Base-by-base conservation (phyloP, 2,113 vertebrate species). In the Oreocharis arfaki region DNA sequence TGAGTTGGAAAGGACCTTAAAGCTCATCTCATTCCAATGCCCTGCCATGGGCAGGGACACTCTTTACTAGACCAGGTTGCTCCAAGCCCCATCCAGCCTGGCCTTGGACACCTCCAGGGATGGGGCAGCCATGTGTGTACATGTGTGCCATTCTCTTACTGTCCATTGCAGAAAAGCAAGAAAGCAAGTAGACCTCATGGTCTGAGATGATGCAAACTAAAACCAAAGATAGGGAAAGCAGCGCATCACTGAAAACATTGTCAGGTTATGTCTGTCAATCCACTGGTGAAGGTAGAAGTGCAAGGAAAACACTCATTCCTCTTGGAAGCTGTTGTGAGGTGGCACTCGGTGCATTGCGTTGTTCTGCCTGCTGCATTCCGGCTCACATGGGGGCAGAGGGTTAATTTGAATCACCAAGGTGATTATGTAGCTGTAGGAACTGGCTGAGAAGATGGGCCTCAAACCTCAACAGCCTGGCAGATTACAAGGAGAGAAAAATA, bases 361-460 rank as follows among this genome's bases (percentile, higher is more conserved):
- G 86, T 12, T 85, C 86, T 73, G 86, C 44, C 70, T 70, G 44
- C 56, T 52, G 39, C 16, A 1, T 10, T 11, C 68, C 68, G 27
- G 46, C 84, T 75, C 21, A 1, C 10, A 2, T 5, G 9, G 30
- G 67, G 74, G 50, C 69, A 91, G 56, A 82, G 75, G 83, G 96
- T 73, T 93, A 68, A 92, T 64, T 22, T 37, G 71, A 90, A 55
- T 77, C 86, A 80, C 89, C 88, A 42, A n/a, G 61, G 71, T 93
- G 88, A 93, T 86, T 52, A 60, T 61, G 75, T 35, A 93, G 89
- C 84, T 81, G 89, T 39, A 90, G 53, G 81, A 89, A 63, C 19
- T 55, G 87, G 42, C 81, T 93, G 41, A 78, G 70, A 92, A 88
- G 83, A 64, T 80, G 83, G 71, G 88, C 80, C 88, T 90, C 70